These are phyloP conservation scores for Esperia sulphurella DNA, from an alignment of 2,888 invertebrate species.

Conservation along the genomic window DNA sequence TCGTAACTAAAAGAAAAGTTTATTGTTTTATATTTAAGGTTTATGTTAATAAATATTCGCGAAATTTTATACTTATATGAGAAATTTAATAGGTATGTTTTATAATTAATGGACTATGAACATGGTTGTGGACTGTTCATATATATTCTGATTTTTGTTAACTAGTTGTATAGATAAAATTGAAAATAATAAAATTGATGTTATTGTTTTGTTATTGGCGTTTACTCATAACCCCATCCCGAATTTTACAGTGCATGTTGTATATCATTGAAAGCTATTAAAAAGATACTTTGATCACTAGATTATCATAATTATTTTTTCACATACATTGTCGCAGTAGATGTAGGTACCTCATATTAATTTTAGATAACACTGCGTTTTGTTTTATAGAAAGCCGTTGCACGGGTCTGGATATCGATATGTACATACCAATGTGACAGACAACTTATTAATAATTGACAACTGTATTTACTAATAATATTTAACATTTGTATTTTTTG, in stretches of 20 bases:
- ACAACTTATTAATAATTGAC: too few species aligned
- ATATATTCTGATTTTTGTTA: slow-evolving; percentile 53
- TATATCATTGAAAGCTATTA: too few species aligned
- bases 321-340: too few species aligned
- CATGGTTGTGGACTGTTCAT: slow-evolving; percentile 24
- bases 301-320: too few species aligned
- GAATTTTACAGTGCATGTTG: slow-evolving; percentile 4
- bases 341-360: too few species aligned
- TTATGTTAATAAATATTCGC: background rate
- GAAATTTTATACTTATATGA: slow-evolving; percentile 13
- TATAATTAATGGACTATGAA: slow-evolving; percentile 1
- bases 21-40: background rate
- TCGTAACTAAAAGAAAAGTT: background rate
- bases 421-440: too few species aligned
- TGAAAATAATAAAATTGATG: slow-evolving; percentile 39
- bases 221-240: slow-evolving; percentile 12
- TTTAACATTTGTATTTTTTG: too few species aligned
- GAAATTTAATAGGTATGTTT: background rate
- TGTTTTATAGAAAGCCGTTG: too few species aligned
- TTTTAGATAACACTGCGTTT: too few species aligned
- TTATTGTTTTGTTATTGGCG: slow-evolving; percentile 25
- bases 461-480: too few species aligned
- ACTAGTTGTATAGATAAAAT: slow-evolving; percentile 63
- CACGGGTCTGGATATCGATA: too few species aligned
- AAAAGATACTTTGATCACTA: too few species aligned